Evolutionary conservation across 2,113 vertebrate genomes (phyloP), one percentile per base, ranked within the genome.

Genomic region (Perca fluviatilis): DNA sequence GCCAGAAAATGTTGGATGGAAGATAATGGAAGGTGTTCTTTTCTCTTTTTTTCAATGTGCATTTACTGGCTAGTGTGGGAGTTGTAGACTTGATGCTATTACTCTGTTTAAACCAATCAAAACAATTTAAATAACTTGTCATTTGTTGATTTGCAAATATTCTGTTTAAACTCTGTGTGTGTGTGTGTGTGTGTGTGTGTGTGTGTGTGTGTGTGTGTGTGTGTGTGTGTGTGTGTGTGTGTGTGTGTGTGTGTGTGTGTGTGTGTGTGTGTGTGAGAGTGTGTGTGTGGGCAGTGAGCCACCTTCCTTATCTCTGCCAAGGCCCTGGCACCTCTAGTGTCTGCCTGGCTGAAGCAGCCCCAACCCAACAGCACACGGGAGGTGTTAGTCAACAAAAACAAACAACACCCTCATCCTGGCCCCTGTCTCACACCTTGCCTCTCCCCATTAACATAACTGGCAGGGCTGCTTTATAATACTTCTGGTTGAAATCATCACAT

Each of bases 361-460:
- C 66, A 82, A 89, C 86, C 79, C 51, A 73, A 65, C 88, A 88
- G 73, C 62, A 65, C 80, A 88, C 86, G 88, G 83, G 89, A 90
- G 88, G 85, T 89, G 90, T 91, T 85, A 50, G 83, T 90, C 73
- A 90, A 87, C 90, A 87, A 86, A 86, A 91, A 82, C 77, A 88
- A 92, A 91, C 88, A 83, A 79, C 81, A 53, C 57, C 79, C 77
- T 71, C 79, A 51, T 50, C 56, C 69, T 9, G n/a, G 43, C 79
- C 71, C 74, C 56, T 5, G 23, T 84, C 72, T 76, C 69, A 89
- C 91, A 89, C 90, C 76, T 78, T 85, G 79, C 81, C 86, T 82
- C 85, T 82, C 79, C 0, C 68, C 80, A 89, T 89, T 86, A 91
- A 67, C 81, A 76, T 85, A 90, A 87, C 88, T 83, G 86, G 82